A percentile compares a stretch with the other conserved stretches of the same genome.
phyloP scores from a whole-genome alignment of 2,888 invertebrate genomes.

The Chrysolina americana region DNA sequence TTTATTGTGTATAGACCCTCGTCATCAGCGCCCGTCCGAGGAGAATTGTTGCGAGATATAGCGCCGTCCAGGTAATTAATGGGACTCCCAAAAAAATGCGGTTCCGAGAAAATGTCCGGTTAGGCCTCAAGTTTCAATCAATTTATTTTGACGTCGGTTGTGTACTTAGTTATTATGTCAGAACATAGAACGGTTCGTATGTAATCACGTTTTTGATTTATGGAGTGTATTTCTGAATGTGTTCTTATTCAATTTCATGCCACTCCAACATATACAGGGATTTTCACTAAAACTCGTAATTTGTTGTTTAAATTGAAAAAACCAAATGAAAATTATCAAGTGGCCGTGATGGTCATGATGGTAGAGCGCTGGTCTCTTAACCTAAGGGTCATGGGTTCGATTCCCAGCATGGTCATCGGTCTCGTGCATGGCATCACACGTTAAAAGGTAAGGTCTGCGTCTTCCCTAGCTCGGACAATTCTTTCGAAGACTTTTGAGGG shows the following conservation, averaged over 20 bases:
- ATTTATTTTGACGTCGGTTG: conserved; percentile 34
- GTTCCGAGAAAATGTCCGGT: conserved; percentile 37
- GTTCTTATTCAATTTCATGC: neutral
- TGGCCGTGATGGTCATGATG: too few relatives aligned
- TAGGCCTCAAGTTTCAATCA: conserved; percentile 34
- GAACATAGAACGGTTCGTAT: conserved; percentile 9
- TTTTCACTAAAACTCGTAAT: neutral
- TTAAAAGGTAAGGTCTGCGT: too few relatives aligned
- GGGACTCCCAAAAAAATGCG: conserved; percentile 31
- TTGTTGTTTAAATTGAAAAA: too few relatives aligned
- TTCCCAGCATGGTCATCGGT: too few relatives aligned
- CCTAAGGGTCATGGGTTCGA: too few relatives aligned
- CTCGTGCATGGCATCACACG: too few relatives aligned
- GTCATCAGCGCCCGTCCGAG: conserved; percentile 36
- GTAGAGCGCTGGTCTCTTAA: too few relatives aligned
- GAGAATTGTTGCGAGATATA: conserved; percentile 40
- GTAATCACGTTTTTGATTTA: conserved; percentile 13
- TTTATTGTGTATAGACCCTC: conserved; percentile 45
- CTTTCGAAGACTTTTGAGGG: too few relatives aligned
- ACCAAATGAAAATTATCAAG: too few relatives aligned
- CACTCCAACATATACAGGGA: neutral
- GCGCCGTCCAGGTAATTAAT: conserved; percentile 46
- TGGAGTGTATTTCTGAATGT: neutral
- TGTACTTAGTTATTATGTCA: conserved; percentile 33
- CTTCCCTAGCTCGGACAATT: too few relatives aligned